These are phyloP conservation scores for Phalacrocorax aristotelis DNA, from an alignment of 2,113 vertebrate genomes.

Conservation along the genomic window DNA sequence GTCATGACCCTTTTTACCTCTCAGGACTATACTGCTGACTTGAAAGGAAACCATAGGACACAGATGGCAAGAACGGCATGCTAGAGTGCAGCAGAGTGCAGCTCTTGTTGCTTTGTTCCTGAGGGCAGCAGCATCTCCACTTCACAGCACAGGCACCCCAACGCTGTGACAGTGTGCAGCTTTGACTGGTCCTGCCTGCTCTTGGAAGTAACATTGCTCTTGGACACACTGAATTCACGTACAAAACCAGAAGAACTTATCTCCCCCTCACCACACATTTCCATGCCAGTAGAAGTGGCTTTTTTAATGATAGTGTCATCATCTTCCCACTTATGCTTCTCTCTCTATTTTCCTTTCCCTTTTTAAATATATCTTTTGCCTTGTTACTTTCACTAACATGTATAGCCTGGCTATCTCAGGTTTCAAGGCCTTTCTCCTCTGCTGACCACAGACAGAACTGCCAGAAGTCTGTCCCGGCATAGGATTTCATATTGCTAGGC, in stretches of 20 bases:
- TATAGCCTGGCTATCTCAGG: background rate
- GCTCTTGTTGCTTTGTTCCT: background rate
- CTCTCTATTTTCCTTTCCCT: background rate
- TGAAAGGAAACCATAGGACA: background rate
- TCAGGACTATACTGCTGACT: background rate
- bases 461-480: background rate
- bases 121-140: background rate
- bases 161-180: accelerated
- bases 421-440: background rate
- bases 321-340: background rate
- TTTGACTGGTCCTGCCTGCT: background rate
- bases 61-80: background rate
- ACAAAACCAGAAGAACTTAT: background rate
- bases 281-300: background rate
- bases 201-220: background rate
- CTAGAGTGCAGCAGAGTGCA: background rate
- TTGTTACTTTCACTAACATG: background rate
- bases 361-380: background rate
- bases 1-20: background rate
- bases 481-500: background rate
- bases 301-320: background rate
- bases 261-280: background rate
- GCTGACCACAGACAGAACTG: background rate
- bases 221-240: background rate
- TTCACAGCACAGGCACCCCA: background rate